phyloP scores from a whole-genome alignment of 1,140 invertebrate genomes.

The Drosophila guanche region DNA sequence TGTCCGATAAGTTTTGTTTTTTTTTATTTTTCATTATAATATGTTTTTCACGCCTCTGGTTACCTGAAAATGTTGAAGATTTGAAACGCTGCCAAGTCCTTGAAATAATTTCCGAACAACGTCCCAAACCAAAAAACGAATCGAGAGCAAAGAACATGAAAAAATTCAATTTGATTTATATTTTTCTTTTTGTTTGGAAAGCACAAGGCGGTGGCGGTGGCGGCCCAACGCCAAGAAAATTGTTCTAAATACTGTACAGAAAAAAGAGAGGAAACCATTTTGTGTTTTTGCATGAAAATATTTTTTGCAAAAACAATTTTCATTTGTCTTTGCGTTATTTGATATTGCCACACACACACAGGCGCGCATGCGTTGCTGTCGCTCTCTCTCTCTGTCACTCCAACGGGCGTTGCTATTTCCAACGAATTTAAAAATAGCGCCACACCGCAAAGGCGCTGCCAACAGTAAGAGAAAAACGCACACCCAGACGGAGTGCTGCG shows the following conservation, averaged over 20 bases:
- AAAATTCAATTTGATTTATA: constrained; percentile 29
- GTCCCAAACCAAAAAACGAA: constrained; percentile 49
- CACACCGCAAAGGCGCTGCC: constrained; percentile 54
- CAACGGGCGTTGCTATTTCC: constrained; percentile 51
- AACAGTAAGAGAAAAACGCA: constrained; percentile 37
- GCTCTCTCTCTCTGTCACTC: constrained; percentile 51
- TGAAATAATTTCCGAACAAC: constrained; percentile 68
- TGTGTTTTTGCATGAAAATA: constrained; percentile 46
- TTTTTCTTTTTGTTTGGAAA: constrained; percentile 51
- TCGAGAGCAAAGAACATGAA: constrained; percentile 30
- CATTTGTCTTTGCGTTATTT: constrained; percentile 66
- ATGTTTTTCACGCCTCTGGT: constrained; percentile 34
- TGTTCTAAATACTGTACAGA: constrained; percentile 54
- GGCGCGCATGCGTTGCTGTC: constrained; percentile 5
- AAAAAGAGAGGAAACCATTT: constrained; percentile 15
- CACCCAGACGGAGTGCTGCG: constrained; percentile 7
- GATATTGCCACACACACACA: constrained; percentile 54
- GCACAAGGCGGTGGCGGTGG: constrained; percentile 12
- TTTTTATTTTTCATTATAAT: constrained; percentile 30
- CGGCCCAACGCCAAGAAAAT: constrained; percentile 46
- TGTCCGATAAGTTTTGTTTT: constrained; percentile 48
- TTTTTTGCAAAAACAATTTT: constrained; percentile 64
- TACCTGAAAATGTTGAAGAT: constrained; percentile 49
- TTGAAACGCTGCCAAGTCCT: constrained; percentile 72
- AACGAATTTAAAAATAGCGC: constrained; percentile 76